Conservation (phyloP, 2,113 vertebrate species). For the Platysteira castanea region DNA sequence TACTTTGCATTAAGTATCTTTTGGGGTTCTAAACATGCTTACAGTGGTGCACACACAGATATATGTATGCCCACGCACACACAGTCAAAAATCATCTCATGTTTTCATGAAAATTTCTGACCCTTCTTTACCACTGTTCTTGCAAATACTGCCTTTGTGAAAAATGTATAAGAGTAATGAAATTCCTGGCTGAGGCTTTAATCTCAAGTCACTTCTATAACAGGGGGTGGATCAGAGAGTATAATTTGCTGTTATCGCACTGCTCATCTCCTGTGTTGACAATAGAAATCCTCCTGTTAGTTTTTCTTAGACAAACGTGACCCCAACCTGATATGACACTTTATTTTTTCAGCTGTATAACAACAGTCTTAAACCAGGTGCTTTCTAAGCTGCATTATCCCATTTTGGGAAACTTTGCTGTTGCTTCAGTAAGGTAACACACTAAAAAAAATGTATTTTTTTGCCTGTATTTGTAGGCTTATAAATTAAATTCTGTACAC, state of each 20-base stretch:
- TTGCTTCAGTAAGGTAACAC: neutral
- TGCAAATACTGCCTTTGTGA: conserved; percentile 51
- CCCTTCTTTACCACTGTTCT: neutral
- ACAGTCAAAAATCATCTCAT: neutral
- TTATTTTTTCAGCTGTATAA: conserved; percentile 75
- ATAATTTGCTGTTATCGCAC: conserved; percentile 67
- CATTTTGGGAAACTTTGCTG: neutral
- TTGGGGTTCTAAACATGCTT: neutral
- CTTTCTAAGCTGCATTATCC: conserved; percentile 27
- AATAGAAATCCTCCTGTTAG: conserved; percentile 74
- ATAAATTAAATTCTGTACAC: neutral
- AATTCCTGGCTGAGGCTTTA: conserved; percentile 67
- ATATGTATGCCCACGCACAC: neutral
- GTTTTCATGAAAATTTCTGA: conserved; percentile 7
- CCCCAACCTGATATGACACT: conserved; percentile 66
- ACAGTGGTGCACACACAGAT: neutral
- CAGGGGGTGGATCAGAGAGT: conserved; percentile 63
- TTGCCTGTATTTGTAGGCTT: neutral
- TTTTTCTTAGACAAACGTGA: conserved; percentile 73
- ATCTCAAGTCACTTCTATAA: conserved; percentile 67
- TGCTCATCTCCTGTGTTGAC: conserved; percentile 76
- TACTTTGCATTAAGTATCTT: no score
- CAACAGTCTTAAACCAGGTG: conserved; percentile 54
- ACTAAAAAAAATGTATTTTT: neutral
- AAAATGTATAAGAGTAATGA: conserved; percentile 63